These are phyloP conservation scores for Acrobeloides nanus DNA, from an alignment of 2,888 invertebrate species.

Conservation along the genomic window DNA sequence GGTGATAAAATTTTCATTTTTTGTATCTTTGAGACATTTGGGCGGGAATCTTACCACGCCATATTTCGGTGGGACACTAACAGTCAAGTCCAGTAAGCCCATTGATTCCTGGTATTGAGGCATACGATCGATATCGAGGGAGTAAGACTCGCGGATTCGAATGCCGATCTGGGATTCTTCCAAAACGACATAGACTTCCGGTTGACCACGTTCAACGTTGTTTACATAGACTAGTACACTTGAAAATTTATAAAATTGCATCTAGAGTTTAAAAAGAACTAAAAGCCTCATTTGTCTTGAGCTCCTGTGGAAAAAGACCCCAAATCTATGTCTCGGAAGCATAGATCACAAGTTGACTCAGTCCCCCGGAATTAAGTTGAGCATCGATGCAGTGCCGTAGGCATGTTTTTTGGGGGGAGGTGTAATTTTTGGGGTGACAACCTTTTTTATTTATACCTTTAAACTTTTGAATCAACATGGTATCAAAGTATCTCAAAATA, in stretches of 20 bases:
- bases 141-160: constrained; percentile 41
- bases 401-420: too few species aligned
- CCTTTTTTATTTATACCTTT: too few species aligned
- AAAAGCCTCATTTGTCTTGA: too few species aligned
- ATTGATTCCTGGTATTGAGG: constrained; percentile 50
- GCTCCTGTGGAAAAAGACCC: too few species aligned
- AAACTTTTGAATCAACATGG: constrained; percentile 50
- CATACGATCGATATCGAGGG: constrained; percentile 49
- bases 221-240: constrained; percentile 52
- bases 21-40: too few species aligned
- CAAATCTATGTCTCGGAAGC: too few species aligned
- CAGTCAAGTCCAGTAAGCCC: constrained; percentile 48
- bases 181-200: constrained; percentile 52
- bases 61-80: constrained; percentile 50
- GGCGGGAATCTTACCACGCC: constrained; percentile 47
- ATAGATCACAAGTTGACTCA: too few species aligned
- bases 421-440: too few species aligned
- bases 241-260: constrained; percentile 10
- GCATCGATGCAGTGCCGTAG: too few species aligned
- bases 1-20: too few species aligned
- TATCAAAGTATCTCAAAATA: constrained; percentile 52
- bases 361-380: too few species aligned
- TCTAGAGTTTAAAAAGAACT: too few species aligned
- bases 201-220: constrained; percentile 51
- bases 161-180: constrained; percentile 49